Evolutionary conservation across 2,888 invertebrate genomes (phyloP), one percentile per base, ranked within the genome.

Genomic region (Dasypogon diadema): DNA sequence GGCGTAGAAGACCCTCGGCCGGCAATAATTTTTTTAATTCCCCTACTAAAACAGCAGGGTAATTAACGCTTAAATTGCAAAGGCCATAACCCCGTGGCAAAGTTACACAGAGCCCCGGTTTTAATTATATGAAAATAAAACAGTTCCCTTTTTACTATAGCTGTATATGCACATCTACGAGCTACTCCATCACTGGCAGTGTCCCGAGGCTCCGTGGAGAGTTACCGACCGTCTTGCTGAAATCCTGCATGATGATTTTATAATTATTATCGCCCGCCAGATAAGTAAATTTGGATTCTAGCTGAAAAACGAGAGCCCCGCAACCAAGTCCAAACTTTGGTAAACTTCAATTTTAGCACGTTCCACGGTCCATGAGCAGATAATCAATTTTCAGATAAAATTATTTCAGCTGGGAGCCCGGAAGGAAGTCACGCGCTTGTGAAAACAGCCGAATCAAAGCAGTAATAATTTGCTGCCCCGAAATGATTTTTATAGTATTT

Each of bases 61-160:
- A 70, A 70, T 70, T 70, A 70, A 70, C 51, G 70, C 54, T 51
- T 30, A 54, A 54, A 70, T 54, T 70, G 70, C 51, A 70, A 70
- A 51, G 34, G 34, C 70, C 70, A 54, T 54, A 51, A 54, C 70
- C 70, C 54, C 34, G 54, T 54, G 54, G 70, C 51, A 30, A 54
- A 70, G 70, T 54, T 70, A 54, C 18, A 34, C 30, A 51, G 70
- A 16, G 70, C 18, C 34, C 12, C 34, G 18, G 18, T 70, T 70
- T 70, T 54, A 70, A 70, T 70, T 70, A 70, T 54, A 70, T 51
- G 30, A 70, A 70, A 70, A 54, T 70, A 70, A 70, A 70, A 54
- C 54, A 51, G 54, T 54, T 30, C 18, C 34, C 70, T 10, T 48
- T 18, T 24, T 56, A 16, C 51, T n/a, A 51, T 21, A 21, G 18